Evolutionary conservation across 2,888 invertebrate genomes (phyloP), one percentile per base, ranked within the genome.

Genomic region (Tiliacea citrago): DNA sequence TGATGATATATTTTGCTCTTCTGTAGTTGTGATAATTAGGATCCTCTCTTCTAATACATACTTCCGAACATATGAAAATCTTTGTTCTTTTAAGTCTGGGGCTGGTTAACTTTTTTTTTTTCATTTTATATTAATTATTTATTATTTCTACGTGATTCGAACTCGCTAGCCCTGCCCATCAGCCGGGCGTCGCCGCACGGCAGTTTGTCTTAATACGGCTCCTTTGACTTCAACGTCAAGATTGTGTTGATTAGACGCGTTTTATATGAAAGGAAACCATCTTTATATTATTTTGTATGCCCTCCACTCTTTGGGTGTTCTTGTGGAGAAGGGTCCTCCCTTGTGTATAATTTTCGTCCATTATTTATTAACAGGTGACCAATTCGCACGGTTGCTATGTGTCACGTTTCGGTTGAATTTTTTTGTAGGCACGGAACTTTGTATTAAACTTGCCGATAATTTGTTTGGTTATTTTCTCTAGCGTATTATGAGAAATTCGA

Each of bases 201-300:
- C 78, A 80, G 70, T 87, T 86, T 83, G 76, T 86, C 85, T 83
- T 81, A 79, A 84, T 79, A 84, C 77, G 82, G 76, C 76, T 84
- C 83, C 75, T 87, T 87, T 87, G 84, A 85, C 67, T 72, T 70
- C 68, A 39, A 76, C 76, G 77, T 82, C 68, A 82, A 87, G 83
- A 87, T 86, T 67, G 75, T 77, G 73, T 79, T 83, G 77, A 86
- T 84, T 83, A 65, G 58, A 73, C 65, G 58, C 77, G 62, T 85
- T 77, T 78, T 67, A 85, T 81, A 75, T 67, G 62, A 78, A 70
- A 81, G 35, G 65, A 73, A 73, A 57, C 29, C 45, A 68, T 61
- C 0, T 67, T 74, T 79, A 75, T 73, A 49, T 55, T 24, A 60
- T 57, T 62, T 79, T 63, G 69, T 76, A 45, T 66, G 9, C 73